Percentiles rank a stretch among this genome's conserved stretches.
These are phyloP conservation scores for Sipha maydis DNA, from an alignment of 2,888 invertebrate species.

Conservation along the genomic window DNA sequence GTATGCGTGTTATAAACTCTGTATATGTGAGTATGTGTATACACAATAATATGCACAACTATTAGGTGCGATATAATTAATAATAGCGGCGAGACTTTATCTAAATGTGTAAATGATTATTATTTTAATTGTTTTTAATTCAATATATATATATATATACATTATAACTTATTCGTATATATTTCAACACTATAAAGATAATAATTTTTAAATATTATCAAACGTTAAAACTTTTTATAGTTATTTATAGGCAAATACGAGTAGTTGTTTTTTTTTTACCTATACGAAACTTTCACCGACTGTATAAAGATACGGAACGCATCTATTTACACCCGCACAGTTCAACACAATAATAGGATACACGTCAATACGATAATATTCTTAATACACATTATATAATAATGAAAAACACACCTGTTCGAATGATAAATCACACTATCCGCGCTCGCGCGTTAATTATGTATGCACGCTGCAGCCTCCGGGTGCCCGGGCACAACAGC, in stretches of 20 bases:
- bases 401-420: conserved; percentile 41
- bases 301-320: background rate
- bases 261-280: background rate
- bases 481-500: conserved; percentile 19
- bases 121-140: background rate
- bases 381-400: conserved; percentile 34
- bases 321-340: conserved; percentile 16
- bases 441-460: conserved; percentile 52
- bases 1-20: background rate
- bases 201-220: too few species aligned
- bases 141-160: background rate
- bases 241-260: too few species aligned
- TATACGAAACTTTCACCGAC: background rate
- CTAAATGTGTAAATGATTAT: background rate
- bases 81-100: background rate
- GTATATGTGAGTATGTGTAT: background rate
- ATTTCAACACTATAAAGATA: background rate
- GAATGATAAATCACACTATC: conserved; percentile 55
- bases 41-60: background rate
- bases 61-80: background rate
- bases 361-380: background rate
- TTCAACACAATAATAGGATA: background rate
- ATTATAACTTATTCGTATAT: background rate
- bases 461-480: conserved; percentile 50
- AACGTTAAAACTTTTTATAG: background rate